Evolutionary conservation across 1,140 invertebrate genomes (phyloP), one percentile per base, ranked within the genome.

Genomic region (Philaenus spumarius): DNA sequence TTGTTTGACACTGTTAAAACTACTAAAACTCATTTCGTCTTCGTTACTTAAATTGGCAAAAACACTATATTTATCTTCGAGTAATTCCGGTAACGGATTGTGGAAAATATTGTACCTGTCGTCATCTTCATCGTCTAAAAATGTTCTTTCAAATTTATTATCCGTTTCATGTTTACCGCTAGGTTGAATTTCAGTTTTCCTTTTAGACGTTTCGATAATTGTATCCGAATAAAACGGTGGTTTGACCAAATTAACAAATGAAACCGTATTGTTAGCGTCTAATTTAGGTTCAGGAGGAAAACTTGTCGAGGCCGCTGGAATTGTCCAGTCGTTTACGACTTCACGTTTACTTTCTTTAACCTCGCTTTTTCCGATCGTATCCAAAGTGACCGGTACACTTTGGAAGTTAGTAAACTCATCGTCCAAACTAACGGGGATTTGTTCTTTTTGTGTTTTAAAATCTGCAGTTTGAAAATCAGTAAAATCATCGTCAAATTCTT

Each of bases 81-180:
- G n/a, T 19, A 39, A 6, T 12, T 55, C 52, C 19, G 35, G 35
- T 17, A 40, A 20, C 4, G 39, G 35, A 14, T 55, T 55, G 12
- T 55, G 52, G 35, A 78, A 66, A 47, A 76, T 75, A 65, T 75
- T 77, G 53, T 77, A 77, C 59, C 73, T 73, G 57, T 78, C 76
- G 59, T 77, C 75, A 3, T 43, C 35, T 34, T 26, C 9, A 30
- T 37, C 22, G 34, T 60, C n/a, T n/a, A n/a, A n/a, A n/a, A n/a
- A n/a, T n/a, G n/a, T n/a, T n/a, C n/a, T n/a, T 45, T 60, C n/a
- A n/a, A n/a, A n/a, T n/a, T n/a, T n/a, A n/a, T n/a, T n/a, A n/a
- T n/a, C n/a, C n/a, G n/a, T n/a, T n/a, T n/a, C n/a, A n/a, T n/a
- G n/a, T n/a, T n/a, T n/a, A n/a, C 42, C 14, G 42, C 19, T 1